These are phyloP conservation scores for Protodeltote pygarga DNA, from an alignment of 2,888 invertebrate species.

Conservation along the genomic window DNA sequence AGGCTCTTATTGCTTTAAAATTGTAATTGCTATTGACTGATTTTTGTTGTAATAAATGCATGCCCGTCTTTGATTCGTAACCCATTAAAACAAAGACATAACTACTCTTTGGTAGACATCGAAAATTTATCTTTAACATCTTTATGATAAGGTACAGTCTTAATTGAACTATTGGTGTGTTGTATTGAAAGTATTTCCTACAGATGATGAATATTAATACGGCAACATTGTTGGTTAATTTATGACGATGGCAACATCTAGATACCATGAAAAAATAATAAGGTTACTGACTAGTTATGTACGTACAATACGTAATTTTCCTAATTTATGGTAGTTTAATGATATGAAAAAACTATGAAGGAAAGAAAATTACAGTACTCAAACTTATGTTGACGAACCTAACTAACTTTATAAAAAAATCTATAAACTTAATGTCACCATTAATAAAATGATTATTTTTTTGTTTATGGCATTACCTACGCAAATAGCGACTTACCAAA, in stretches of 20 bases:
- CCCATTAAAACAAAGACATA: slow-evolving; percentile 1
- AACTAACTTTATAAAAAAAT: no score
- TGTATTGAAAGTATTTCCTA: slow-evolving; percentile 19
- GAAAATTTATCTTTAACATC: accelerated
- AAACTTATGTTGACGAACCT: not conserved
- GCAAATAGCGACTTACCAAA: no score
- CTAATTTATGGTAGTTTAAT: no score
- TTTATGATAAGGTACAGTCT: not conserved
- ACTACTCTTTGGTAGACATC: not conserved
- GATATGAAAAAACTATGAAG: no score
- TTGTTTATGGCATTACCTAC: no score
- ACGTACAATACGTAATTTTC: slow-evolving; percentile 8
- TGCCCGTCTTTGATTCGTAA: slow-evolving; percentile 29
- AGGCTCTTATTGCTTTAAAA: slow-evolving; percentile 38
- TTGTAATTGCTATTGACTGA: slow-evolving; percentile 48
- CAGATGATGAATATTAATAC: slow-evolving; percentile 10
- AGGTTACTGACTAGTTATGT: slow-evolving; percentile 20
- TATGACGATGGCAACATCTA: slow-evolving; percentile 19
- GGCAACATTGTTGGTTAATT: slow-evolving; percentile 26
- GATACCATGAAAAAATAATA: slow-evolving; percentile 42
- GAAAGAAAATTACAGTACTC: not conserved
- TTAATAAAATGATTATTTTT: no score
- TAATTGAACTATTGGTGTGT: not conserved
- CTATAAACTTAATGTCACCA: no score
- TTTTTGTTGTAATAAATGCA: slow-evolving; percentile 48